Evolutionary conservation across 2,888 invertebrate genomes (phyloP), one percentile per base, ranked within the genome.

Genomic region (Anoplius nigerrimus): DNA sequence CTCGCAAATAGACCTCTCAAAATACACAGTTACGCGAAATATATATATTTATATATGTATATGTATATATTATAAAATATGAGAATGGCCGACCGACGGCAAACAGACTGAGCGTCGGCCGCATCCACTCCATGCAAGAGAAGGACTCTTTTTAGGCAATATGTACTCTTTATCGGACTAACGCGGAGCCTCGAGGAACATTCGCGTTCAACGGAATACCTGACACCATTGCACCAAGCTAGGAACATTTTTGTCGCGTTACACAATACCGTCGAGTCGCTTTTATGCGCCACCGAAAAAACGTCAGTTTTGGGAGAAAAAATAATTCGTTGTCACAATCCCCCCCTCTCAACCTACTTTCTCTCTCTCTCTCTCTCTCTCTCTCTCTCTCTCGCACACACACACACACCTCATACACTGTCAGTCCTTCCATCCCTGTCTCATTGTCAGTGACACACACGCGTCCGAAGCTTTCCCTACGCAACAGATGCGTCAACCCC

Each of bases 211-310:
- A 48, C 18, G 6, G 48, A 20, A 34, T 55, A 20, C 16, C 18
- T 43, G 42, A 66, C 42, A 61, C 18, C 42, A 16, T 34, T 61
- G 51, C 56, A 56, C 48, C 18, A 61, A 20, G 42, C 61, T 66
- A 61, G 56, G 61, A 66, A 66, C 61, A 66, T 66, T 52, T 43
- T 61, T 34, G 18, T 59, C 56, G 13, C 34, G 22, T 45, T 46
- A 22, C 46, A 43, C n/a, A 43, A 20, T 22, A 24, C 48, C n/a
- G 15, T 16, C 15, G 46, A 45, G 8, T 8, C 16, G 1, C 46
- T n/a, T 2, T 4, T 18, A 59, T 42, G 54, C 18, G 18, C 22
- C n/a, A 11, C 34, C 11, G 45, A n/a, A n/a, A n/a, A 34, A 34
- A 34, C 34, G 34, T 13, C 34, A 34, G 11, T 34, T 5, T 1